Evolutionary conservation across 1,140 invertebrate genomes (phyloP), one percentile per base, ranked within the genome.

Genomic region (Drosophila ironensis): DNA sequence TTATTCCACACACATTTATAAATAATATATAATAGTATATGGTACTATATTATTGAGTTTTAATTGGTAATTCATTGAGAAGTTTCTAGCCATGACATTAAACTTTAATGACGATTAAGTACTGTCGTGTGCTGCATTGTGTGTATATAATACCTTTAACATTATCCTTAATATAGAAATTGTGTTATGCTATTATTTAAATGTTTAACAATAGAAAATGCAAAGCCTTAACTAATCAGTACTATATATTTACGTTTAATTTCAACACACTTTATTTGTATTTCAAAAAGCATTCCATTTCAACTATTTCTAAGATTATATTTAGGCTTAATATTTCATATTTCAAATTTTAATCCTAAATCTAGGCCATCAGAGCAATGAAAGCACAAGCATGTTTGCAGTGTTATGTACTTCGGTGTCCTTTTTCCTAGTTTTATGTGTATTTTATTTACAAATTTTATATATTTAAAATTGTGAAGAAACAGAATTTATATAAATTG

Each of bases 201-300:
- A 74, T 37, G 53, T 59, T 70, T 44, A 72, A 82, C 72, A 76
- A 63, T 82, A 76, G 51, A 69, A 82, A 72, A 48, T 81, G 60
- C 56, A 72, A 37, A 82, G 68, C 56, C 76, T 82, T 81, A 82
- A 76, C 76, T 82, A 72, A 72, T 81, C 76, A 81, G 76, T 81
- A 82, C 77, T 61, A 71, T 60, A 30, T 64, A 72, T 76, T 57
- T 56, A 48, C n/a, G 20, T 50, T 59, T 53, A 35, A 22, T 53
- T 40, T 54, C 68, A 75, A 75, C 70, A 75, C 22, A 37, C 17
- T 52, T 8, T 53, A 19, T 17, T 48, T 57, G 33, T 70, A 37
- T 41, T 41, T n/a, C n/a, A n/a, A 45, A 60, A 60, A 59, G 27
- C 33, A 53, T 70, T 47, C 6, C 6, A 30, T 41, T 25, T 20